Percentiles rank a stretch among this genome's conserved stretches.
Conservation (phyloP, 2,797 vertebrate species). For the Champsocephalus gunnari region DNA sequence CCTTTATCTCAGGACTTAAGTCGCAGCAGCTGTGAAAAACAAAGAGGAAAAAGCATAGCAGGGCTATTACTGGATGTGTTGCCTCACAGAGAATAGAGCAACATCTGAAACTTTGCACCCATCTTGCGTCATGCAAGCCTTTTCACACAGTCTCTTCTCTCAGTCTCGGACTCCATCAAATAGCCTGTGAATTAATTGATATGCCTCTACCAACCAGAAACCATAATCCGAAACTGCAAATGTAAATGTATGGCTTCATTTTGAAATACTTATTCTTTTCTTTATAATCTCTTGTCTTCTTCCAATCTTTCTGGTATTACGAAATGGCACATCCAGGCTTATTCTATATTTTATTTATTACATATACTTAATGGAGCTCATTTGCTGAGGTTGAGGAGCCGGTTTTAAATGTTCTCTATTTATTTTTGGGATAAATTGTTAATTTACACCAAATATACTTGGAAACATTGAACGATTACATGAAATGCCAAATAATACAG, state of each 20-base stretch:
- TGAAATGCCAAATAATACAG: background rate
- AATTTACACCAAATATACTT: background rate
- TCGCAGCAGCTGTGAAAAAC: conserved; percentile 41
- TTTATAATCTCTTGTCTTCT: conserved; percentile 27
- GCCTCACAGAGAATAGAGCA: conserved; percentile 34
- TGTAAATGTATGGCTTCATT: conserved; percentile 35
- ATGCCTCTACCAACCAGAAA: conserved; percentile 33
- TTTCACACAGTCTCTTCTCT: conserved; percentile 39
- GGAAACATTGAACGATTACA: background rate
- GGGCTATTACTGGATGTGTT: conserved; percentile 29
- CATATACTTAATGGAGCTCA: conserved; percentile 12
- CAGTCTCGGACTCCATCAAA: conserved; percentile 31
- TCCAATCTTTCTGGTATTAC: conserved; percentile 27
- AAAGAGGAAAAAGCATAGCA: conserved; percentile 18
- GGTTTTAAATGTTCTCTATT: conserved; percentile 16
- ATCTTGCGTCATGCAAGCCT: conserved; percentile 59
- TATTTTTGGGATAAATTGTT: conserved; percentile 14
- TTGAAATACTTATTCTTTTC: conserved; percentile 35
- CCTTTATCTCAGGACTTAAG: conserved; percentile 53
- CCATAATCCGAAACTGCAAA: conserved; percentile 29
- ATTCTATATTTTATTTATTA: background rate
- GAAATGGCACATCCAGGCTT: conserved; percentile 7
- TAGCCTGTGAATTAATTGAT: conserved; percentile 27
- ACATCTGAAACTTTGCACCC: conserved; percentile 54
- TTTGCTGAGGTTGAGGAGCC: background rate